Conservation (phyloP, 2,888 invertebrate genomes). For the Melieria omissa region DNA sequence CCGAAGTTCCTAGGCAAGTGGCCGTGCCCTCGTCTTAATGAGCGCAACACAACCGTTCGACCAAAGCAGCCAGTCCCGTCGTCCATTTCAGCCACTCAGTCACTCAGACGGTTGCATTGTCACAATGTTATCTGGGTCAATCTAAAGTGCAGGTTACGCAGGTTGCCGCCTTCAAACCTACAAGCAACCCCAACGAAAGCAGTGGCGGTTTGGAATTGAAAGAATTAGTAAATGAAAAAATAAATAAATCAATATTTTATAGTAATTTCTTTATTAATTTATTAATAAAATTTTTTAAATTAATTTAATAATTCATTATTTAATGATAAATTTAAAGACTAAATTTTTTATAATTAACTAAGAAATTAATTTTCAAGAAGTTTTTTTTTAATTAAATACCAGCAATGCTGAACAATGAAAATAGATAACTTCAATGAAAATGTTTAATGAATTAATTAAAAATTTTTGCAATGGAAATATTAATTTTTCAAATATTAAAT, state of each 20-base stretch:
- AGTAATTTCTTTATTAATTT: not conserved
- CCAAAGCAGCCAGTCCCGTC: not conserved
- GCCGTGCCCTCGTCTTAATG: not conserved
- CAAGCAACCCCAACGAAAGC: not conserved
- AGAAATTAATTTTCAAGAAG: too few species aligned
- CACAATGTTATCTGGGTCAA: constrained; percentile 31
- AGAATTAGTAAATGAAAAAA: not conserved
- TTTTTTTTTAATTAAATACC: too few species aligned
- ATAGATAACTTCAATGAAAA: too few species aligned
- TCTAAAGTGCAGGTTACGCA: constrained; percentile 10
- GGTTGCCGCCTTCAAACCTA: constrained; percentile 9
- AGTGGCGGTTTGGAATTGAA: too few species aligned
- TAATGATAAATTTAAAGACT: too few species aligned
- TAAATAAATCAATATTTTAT: not conserved
- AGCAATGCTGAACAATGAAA: too few species aligned
- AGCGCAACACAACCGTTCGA: not conserved
- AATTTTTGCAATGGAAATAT: too few species aligned
- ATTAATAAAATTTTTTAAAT: too few species aligned
- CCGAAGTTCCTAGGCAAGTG: not conserved
- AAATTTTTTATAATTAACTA: too few species aligned
- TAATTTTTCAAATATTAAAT: too few species aligned
- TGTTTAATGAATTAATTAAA: too few species aligned
- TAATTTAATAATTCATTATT: rapidly evolving
- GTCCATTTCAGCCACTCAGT: not conserved
- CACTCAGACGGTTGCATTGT: constrained; percentile 7